These are phyloP conservation scores for Andrena dorsata DNA, from an alignment of 2,888 invertebrate genomes.

Conservation along the genomic window DNA sequence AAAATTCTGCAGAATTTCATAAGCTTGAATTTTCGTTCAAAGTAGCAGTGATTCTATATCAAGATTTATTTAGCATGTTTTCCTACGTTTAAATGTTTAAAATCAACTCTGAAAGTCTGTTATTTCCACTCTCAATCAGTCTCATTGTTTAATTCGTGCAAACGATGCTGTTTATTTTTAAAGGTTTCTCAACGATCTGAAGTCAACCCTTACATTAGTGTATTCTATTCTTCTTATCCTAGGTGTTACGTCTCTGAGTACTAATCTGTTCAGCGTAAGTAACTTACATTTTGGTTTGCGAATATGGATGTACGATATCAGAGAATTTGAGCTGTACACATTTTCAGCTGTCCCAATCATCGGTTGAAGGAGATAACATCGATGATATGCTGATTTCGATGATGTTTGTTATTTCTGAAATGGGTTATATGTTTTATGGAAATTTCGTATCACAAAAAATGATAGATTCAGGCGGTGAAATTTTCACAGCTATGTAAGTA, in stretches of 20 bases:
- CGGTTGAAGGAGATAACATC: background rate
- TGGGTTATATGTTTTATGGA: conserved; percentile 19
- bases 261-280: conserved; percentile 11
- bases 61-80: no score
- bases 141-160: background rate
- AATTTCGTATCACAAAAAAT: conserved; percentile 10
- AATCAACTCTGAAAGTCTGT: no score
- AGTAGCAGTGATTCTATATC: no score
- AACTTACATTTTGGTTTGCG: background rate
- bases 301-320: background rate
- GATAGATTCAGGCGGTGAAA: background rate
- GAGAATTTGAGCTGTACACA: background rate
- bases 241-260: background rate
- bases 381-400: background rate
- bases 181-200: conserved; percentile 2
- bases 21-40: background rate
- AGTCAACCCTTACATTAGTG: background rate
- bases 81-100: no score
- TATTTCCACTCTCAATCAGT: background rate
- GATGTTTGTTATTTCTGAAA: background rate
- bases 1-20: background rate
- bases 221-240: conserved; percentile 15
- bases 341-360: conserved; percentile 5
- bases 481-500: background rate
- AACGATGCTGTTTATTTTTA: background rate